These are phyloP conservation scores for Perodicticus potto DNA, from an alignment of 2,797 vertebrate species.

Conservation along the genomic window DNA sequence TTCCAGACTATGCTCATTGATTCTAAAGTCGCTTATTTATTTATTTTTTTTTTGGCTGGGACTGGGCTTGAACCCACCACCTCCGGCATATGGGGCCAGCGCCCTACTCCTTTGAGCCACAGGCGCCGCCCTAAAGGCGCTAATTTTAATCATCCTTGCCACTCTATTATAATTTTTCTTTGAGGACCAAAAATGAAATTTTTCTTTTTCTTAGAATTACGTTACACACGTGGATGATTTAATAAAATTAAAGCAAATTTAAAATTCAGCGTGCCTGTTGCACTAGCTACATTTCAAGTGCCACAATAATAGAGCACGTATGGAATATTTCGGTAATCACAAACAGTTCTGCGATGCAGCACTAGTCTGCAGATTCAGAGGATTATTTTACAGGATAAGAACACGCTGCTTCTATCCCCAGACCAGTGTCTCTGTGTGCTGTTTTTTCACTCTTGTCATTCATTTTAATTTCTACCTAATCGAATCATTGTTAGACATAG, in stretches of 20 bases:
- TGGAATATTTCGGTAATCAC: neutral
- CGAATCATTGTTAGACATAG: constrained; percentile 54
- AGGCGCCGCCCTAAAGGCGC: neutral
- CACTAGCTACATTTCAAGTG: neutral
- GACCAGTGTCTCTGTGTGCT: neutral
- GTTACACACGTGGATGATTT: neutral
- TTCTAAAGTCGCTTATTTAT: neutral
- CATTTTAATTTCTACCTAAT: constrained; percentile 57
- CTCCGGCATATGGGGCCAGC: no score
- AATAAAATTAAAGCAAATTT: constrained; percentile 36
- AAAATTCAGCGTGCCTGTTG: neutral
- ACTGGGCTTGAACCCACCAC: no score
- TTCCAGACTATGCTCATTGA: neutral
- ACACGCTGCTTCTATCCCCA: neutral
- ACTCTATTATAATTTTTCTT: neutral
- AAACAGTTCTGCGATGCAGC: neutral
- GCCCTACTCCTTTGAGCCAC: no score
- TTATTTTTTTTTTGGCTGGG: no score
- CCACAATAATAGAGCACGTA: neutral
- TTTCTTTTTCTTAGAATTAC: neutral
- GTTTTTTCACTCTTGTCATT: constrained; percentile 18
- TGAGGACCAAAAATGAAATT: neutral
- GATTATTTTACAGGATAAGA: neutral
- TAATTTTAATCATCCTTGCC: neutral
- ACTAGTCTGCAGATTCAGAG: neutral